Base-by-base conservation (phyloP, 2,888 invertebrate species). In the Platynereis dumerilii region DNA sequence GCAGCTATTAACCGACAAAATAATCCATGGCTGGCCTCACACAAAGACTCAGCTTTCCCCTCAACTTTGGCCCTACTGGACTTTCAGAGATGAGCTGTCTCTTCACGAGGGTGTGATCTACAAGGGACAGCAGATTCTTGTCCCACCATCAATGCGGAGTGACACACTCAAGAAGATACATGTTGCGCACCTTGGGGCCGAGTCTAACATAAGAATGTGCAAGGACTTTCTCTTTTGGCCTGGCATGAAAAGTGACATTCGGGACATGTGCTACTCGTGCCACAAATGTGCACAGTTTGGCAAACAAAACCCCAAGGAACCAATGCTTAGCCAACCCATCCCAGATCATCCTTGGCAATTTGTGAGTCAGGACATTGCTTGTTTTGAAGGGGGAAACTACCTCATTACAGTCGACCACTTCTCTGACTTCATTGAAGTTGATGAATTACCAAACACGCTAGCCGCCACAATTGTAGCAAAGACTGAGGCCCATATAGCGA, bases 341-440 rank as follows among this genome's bases (percentile, higher is more conserved):
- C 60, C 60, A 20, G n/a, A 48, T 7, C 12, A 10, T 10, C 60
- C 60, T 10, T 55, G 56, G 20, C 56, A 55, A 27, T 55, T 24
- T 55, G 56, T 55, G 12, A 55, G 56, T 27, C 56, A 59, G 48
- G 60, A 59, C 28, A 20, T 59, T 26, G 12, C 24, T 28, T 7
- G 5, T n/a, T 29, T 48, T 24, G 26, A 59, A 26, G 10, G 10
- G 15, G 15, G n/a, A 26, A 29, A 48, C 44, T 61, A 61, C 61
- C 27, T 55, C 22, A 29, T 61, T 24, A 55, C 55, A 34, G 61
- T 61, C 24, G 52, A 39, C 42, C 61, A 61, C 10, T 61, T 24
- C 17, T 48, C 60, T 3, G 60, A 59, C 60, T 59, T 24, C 10
- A 48, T 59, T 12, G 60, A 59, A 22, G 48, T 48, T 3, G 60